Evolutionary conservation across 2,113 vertebrate species (phyloP), one percentile per base, ranked within the genome.

Genomic region (Geococcyx californianus): DNA sequence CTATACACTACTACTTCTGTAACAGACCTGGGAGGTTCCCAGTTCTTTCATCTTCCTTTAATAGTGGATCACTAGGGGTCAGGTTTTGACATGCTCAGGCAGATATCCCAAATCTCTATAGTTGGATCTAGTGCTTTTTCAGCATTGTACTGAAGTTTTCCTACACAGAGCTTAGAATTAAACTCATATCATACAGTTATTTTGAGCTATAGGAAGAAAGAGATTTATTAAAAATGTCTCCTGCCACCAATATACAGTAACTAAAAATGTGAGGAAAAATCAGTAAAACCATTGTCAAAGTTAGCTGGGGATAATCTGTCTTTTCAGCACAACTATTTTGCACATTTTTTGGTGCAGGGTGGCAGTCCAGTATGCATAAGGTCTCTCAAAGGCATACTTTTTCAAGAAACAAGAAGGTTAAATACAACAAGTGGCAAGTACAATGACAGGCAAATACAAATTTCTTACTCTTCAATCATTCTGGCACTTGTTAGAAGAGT

Each of bases 231-330:
- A 60, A 80, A 79, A 66, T 51, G 7, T 14, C 5, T 75, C 29
- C 49, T 74, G 4, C 7, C 2, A 1, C 24, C 49, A 56, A 16
- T 58, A 40, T 24, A n/a, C 0, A 1, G 14, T 16, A 81, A 42
- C 62, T 56, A 64, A 84, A 91, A 90, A 59, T 29, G 2, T 3
- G 67, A 12, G 11, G 12, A 5, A 69, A 49, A 81, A 64, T 26
- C 21, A 70, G 16, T 38, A 42, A 81, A 74, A 19, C 1, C 7
- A 13, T 47, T 6, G 17, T 55, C 24, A 75, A 4, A 70, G 23
- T 84, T 67, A 84, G 10, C 23, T 7, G 3, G 26, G 40, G 14
- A 81, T 18, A 40, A 63, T 59, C 24, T 62, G 20, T 59, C 20
- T 44, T 28, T 88, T 86, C 56, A 63, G 11, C 26, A 45, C 28